Conservation (phyloP, 2,888 invertebrate species). For the Tenthredo mesomela region DNA sequence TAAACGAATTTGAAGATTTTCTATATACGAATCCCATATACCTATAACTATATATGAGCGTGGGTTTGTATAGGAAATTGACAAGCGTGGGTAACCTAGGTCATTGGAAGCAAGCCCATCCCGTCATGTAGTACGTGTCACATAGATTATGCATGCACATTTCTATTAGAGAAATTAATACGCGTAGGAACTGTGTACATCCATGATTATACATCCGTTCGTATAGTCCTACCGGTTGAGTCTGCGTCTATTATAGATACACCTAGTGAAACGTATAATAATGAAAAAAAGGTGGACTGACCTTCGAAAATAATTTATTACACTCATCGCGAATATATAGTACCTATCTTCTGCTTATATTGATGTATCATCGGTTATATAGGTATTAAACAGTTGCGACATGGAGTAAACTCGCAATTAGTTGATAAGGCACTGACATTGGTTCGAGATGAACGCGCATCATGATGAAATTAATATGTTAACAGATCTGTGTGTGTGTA, state of each 20-base stretch:
- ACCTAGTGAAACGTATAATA: slow-evolving; percentile 31
- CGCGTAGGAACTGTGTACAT: slow-evolving; percentile 53
- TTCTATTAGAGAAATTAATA: slow-evolving; percentile 55
- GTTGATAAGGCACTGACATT: slow-evolving; percentile 6
- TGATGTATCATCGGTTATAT: not conserved
- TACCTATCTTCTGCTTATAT: not conserved
- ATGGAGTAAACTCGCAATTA: not conserved
- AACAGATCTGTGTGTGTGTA: not conserved
- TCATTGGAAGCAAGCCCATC: slow-evolving; percentile 50
- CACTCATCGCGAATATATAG: not conserved
- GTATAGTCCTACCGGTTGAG: slow-evolving; percentile 35
- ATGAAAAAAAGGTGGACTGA: slow-evolving; percentile 29
- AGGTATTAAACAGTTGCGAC: not conserved
- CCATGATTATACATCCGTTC: slow-evolving; percentile 46
- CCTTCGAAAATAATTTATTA: slow-evolving; percentile 36
- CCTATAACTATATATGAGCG: not conserved
- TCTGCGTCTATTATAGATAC: not conserved
- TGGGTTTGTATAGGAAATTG: not conserved
- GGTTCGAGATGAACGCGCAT: not conserved
- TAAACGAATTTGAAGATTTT: not conserved
- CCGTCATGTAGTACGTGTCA: slow-evolving; percentile 44
- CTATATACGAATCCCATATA: not conserved
- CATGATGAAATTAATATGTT: not conserved
- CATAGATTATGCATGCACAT: slow-evolving; percentile 54
- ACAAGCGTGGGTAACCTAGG: slow-evolving; percentile 48